Conservation (phyloP, 35 echinoderm and acorn worm species). For the Lytechinus variegatus region DNA sequence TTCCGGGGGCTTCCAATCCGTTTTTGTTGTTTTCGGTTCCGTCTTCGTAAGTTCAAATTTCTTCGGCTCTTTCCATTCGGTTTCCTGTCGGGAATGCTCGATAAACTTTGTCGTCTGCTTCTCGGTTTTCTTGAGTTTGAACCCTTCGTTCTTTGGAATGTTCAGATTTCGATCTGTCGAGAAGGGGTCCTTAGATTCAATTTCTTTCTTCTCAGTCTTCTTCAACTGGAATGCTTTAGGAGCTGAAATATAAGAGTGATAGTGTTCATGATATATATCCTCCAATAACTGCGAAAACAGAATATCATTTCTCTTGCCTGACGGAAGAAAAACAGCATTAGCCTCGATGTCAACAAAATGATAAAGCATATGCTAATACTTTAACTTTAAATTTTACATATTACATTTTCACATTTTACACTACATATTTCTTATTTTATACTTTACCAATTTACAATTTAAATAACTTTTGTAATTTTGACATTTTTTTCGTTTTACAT, state of each 20-base stretch:
- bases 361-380: no score
- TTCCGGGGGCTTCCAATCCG: constrained; percentile 70
- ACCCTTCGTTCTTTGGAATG: constrained; percentile 74
- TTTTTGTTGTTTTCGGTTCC: constrained; percentile 33
- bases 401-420: no score
- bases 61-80: constrained; percentile 71
- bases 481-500: no score
- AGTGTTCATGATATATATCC: background rate
- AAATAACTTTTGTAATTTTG: no score
- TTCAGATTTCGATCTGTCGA: constrained; percentile 60
- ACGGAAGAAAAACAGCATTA: no score
- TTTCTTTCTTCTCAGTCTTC: constrained; percentile 52
- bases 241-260: constrained; percentile 44
- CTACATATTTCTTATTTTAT: no score
- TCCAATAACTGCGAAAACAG: no score
- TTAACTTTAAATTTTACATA: no score
- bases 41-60: constrained; percentile 74
- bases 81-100: constrained; percentile 42
- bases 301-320: no score
- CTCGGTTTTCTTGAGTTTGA: constrained; percentile 70
- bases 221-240: constrained; percentile 82
- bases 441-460: no score
- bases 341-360: no score
- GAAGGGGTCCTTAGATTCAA: constrained; percentile 74
- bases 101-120: constrained; percentile 66